These are phyloP conservation scores for Syrmaticus mikado DNA, from an alignment of 2,113 vertebrate genomes.

Conservation along the genomic window DNA sequence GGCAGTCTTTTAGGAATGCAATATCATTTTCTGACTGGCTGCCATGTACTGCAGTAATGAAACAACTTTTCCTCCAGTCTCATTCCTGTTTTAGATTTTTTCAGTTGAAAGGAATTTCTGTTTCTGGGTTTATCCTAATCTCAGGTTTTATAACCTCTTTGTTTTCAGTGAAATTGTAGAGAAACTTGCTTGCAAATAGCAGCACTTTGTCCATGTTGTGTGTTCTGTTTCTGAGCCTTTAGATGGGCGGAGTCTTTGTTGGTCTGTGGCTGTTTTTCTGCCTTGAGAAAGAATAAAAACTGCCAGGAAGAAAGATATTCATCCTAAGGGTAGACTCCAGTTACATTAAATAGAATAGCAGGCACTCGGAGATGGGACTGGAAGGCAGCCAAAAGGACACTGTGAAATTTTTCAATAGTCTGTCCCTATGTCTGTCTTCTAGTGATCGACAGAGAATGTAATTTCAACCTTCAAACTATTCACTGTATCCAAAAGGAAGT, in stretches of 20 bases:
- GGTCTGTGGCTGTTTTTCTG: background rate
- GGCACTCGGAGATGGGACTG: conserved; percentile 50
- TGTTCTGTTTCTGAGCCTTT: background rate
- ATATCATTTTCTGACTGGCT: background rate
- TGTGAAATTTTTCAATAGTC: conserved; percentile 66
- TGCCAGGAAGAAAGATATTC: conserved; percentile 52
- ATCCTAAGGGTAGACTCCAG: conserved; percentile 54
- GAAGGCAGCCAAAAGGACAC: conserved; percentile 71
- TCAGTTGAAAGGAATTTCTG: background rate
- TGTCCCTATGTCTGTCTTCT: conserved; percentile 39
- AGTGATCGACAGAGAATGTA: conserved; percentile 61
- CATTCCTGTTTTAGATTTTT: background rate
- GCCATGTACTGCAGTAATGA: background rate
- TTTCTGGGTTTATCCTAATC: background rate
- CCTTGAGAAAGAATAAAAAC: conserved; percentile 53
- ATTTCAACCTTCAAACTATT: conserved; percentile 67
- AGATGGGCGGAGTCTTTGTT: background rate
- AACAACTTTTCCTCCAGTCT: background rate
- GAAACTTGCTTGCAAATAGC: background rate
- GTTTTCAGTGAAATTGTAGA: background rate
- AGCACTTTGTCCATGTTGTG: background rate
- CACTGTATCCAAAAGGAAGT: background rate
- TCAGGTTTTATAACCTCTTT: background rate
- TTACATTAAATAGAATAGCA: conserved; percentile 67
- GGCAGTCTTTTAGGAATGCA: background rate